Evolutionary conservation across 2,888 invertebrate genomes (phyloP).

Genomic region (Erebia ligea): DNA sequence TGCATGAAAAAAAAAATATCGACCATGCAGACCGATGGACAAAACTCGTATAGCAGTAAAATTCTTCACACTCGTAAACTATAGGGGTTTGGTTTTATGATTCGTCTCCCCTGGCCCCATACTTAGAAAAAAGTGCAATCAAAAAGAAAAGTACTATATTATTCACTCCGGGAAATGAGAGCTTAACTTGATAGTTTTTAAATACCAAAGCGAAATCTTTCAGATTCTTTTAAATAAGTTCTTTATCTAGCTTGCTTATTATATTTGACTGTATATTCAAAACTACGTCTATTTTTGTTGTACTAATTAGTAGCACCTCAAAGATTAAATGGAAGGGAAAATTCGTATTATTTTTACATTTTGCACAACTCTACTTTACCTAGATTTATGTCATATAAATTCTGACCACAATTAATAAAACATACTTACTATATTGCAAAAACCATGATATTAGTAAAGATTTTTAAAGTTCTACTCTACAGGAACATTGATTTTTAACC

Average conservation of each 20-base stretch:
- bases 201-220: background rate
- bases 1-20: slow-evolving; percentile 43
- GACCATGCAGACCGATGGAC: slow-evolving; percentile 37
- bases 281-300: background rate
- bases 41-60: slow-evolving; percentile 60
- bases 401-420: no score
- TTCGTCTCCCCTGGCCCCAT: slow-evolving; percentile 74
- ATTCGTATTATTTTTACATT: no score
- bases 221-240: background rate
- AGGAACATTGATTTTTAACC: no score
- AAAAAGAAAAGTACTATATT: slow-evolving; percentile 45
- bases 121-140: slow-evolving; percentile 52
- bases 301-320: no score
- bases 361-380: no score
- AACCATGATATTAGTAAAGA: no score
- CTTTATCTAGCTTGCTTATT: background rate
- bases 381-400: no score
- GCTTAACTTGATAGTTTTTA: slow-evolving; percentile 1
- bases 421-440: no score
- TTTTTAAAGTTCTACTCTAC: no score
- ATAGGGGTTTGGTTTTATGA: slow-evolving; percentile 80
- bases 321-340: no score
- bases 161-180: slow-evolving; percentile 19
- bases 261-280: background rate
- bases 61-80: slow-evolving; percentile 73